Conservation (phyloP, 2,113 vertebrate genomes). For the Excalfactoria chinensis region DNA sequence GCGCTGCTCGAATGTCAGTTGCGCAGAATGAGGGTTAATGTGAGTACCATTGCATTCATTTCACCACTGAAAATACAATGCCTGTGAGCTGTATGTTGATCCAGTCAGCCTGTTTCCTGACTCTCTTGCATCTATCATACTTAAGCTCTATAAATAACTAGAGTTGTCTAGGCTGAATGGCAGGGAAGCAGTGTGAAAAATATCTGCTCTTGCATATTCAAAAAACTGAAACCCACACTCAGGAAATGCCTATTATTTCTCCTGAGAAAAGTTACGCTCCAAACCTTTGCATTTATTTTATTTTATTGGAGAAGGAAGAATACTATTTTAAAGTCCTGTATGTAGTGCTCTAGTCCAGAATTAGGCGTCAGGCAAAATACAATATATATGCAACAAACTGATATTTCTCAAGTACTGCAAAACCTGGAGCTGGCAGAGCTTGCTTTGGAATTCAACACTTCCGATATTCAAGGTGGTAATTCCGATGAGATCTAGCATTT, state of each 20-base stretch:
- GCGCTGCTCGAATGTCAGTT: background rate
- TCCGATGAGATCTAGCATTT: conserved; percentile 59
- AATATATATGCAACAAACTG: conserved; percentile 18
- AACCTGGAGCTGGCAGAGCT: background rate
- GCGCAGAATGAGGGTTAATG: background rate
- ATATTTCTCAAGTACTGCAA: conserved; percentile 1
- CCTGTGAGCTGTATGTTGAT: background rate
- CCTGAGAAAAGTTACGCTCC: background rate
- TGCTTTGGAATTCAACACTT: conserved; percentile 13
- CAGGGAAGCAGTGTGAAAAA: background rate
- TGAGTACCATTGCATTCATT: rapidly evolving
- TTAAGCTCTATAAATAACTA: background rate
- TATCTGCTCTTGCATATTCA: rapidly evolving
- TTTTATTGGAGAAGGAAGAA: background rate
- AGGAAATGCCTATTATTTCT: background rate
- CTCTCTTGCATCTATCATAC: background rate
- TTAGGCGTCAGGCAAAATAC: background rate
- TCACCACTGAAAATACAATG: background rate
- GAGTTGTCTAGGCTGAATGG: background rate
- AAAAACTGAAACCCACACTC: background rate
- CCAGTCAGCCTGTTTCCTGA: background rate
- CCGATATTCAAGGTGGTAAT: conserved; percentile 42
- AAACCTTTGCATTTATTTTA: background rate
- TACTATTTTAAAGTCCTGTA: background rate
- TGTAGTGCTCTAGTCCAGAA: background rate